A percentile compares a stretch with the other conserved stretches of the same genome.
These are phyloP conservation scores for Tigriopus japonicus DNA, from an alignment of 1,140 invertebrate genomes.

Conservation along the genomic window DNA sequence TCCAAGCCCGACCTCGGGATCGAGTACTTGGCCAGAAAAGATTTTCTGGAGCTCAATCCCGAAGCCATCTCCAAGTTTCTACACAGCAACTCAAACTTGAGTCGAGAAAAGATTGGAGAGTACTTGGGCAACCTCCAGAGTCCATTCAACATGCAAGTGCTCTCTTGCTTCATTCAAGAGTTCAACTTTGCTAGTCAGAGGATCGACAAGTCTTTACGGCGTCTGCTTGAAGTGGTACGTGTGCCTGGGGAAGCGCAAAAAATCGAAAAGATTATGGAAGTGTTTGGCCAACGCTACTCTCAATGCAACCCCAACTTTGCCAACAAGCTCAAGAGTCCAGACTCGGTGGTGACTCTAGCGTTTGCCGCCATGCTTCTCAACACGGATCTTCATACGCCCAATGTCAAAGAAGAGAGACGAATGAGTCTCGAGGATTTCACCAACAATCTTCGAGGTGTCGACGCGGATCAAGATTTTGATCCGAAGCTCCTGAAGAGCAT, in stretches of 20 bases:
- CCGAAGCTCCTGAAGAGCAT: slow-evolving; percentile 31
- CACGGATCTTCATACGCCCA: slow-evolving; percentile 39
- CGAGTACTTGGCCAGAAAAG: slow-evolving; percentile 32
- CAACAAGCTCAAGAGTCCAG: slow-evolving; percentile 19
- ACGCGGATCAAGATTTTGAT: slow-evolving; percentile 28
- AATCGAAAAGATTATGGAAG: slow-evolving; percentile 38
- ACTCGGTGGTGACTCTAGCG: slow-evolving; percentile 34
- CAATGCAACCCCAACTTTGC: slow-evolving; percentile 30
- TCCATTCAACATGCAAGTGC: slow-evolving; percentile 33
- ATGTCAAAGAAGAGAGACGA: slow-evolving; percentile 30
- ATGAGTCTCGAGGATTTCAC: slow-evolving; percentile 40
- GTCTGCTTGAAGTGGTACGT: slow-evolving; percentile 35
- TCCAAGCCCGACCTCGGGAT: slow-evolving; percentile 40
- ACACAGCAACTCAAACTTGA: slow-evolving; percentile 35
- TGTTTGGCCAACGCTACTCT: slow-evolving; percentile 33
- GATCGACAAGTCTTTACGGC: slow-evolving; percentile 36
- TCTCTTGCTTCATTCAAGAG: slow-evolving; percentile 33
- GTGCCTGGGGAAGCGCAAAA: slow-evolving; percentile 44
- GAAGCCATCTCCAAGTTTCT: slow-evolving; percentile 34
- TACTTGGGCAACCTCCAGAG: slow-evolving; percentile 37
- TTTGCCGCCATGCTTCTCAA: slow-evolving; percentile 44
- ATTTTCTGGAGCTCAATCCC: slow-evolving; percentile 34
- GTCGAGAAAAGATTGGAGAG: slow-evolving; percentile 41
- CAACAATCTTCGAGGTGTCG: slow-evolving; percentile 33
- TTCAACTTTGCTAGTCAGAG: slow-evolving; percentile 35